A percentile compares a stretch with the other conserved stretches of the same genome.
Evolutionary conservation across 92 coral and sea anemone species (phyloP).

Genomic region (Anthopleura xanthogrammica): DNA sequence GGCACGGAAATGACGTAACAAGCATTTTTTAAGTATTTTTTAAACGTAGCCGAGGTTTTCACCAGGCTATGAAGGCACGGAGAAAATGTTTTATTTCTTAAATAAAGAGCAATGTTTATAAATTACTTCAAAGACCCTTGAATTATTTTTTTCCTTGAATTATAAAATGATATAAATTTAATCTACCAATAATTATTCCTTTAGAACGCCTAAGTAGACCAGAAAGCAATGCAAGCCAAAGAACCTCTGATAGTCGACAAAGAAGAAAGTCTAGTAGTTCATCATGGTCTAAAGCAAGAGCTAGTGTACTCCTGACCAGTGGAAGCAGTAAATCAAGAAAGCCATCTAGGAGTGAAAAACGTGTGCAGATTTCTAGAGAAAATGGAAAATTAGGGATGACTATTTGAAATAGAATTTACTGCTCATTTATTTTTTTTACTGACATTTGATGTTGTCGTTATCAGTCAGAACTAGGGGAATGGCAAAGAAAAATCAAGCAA

Average conservation of each 20-base stretch:
- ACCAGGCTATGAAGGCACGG: no score
- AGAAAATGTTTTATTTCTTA: no score
- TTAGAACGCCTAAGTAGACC: slow-evolving; percentile 72
- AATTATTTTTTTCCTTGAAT: no score
- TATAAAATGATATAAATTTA: no score
- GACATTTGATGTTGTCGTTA: background rate
- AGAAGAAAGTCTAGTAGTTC: slow-evolving; percentile 63
- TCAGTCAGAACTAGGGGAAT: background rate
- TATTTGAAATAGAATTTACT: background rate
- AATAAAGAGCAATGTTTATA: no score
- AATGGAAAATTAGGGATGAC: slow-evolving; percentile 27
- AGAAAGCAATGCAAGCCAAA: slow-evolving; percentile 61
- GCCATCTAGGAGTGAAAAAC: slow-evolving; percentile 19
- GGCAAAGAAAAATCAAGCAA: no score
- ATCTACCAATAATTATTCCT: background rate
- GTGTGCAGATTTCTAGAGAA: slow-evolving; percentile 24
- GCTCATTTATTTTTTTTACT: background rate
- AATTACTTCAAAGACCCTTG: background rate
- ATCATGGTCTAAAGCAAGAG: slow-evolving; percentile 70
- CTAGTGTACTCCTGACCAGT: slow-evolving; percentile 45
- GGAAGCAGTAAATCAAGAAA: slow-evolving; percentile 40
- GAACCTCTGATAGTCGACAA: slow-evolving; percentile 66
- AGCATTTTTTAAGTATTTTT: no score
- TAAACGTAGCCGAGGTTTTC: no score
- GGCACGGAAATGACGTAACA: no score